Base-by-base conservation (phyloP, 2,113 vertebrate species). In the Periophthalmus modestus region DNA sequence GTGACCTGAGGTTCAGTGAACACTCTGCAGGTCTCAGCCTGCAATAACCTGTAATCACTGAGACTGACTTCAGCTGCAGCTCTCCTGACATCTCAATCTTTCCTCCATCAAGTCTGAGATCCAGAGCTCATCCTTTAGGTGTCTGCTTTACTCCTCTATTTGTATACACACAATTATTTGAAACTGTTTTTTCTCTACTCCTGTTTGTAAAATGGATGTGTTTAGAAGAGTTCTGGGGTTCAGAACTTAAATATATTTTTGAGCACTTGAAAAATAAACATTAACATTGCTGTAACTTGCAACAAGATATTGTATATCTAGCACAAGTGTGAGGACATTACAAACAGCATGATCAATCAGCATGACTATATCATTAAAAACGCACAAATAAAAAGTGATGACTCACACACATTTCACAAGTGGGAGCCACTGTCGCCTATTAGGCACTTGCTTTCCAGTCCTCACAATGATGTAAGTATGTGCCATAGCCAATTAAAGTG, bases 11-110 rank as follows among this genome's bases (percentile, higher is more conserved):
- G 63, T 54, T 66, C 23, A 74, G 6, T 28, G 46, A 71, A 24
- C 67, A 59, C 23, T 50, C 15, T 28, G 10, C 52, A 72, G 6
- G 2, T 62, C 68, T 68, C 34, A 16, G 15, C 15, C 2, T 77
- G 58, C 66, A 50, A 47, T 21, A 77, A 74, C 63, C 71, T 74
- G 28, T 57, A 55, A 75, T 71, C 66, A 79, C 52, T 59, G 16
- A 72, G 71, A 77, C 62, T 71, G 19, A 19, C 16, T 55, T 79
- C 59, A 57, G 6, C 0, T 65, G 15, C 65, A 66, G 57, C 57
- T 58, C 11, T 14, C 19, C 71, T 68, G 65, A 74, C 58, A 66
- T 78, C 69, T 72, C 59, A 72, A 62, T 72, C 66, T 73, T 59
- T 59, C 24, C 57, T 28, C 57, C 57, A 59, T 59, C 57, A 28